phyloP scores from a whole-genome alignment of 2,888 invertebrate species.

The Lasioglossum malachurum region DNA sequence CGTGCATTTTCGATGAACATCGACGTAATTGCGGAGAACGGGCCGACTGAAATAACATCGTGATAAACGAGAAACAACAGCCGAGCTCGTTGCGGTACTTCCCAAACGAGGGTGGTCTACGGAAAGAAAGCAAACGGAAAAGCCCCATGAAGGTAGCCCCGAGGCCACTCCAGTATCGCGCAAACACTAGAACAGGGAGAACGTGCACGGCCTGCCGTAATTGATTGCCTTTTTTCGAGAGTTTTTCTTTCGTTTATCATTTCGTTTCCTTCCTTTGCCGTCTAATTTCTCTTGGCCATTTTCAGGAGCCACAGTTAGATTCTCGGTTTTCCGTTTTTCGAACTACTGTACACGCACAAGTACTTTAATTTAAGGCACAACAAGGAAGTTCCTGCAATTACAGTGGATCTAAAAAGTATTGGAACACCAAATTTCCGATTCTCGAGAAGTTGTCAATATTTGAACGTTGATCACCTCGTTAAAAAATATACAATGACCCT shows the following conservation, averaged over 20 bases:
- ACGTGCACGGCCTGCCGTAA: slow-evolving; percentile 70
- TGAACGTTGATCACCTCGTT: too few species aligned
- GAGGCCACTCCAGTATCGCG: slow-evolving; percentile 71
- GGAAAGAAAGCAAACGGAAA: slow-evolving; percentile 73
- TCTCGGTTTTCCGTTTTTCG: not conserved
- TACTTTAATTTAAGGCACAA: not conserved
- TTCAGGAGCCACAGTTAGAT: not conserved
- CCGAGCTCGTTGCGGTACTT: slow-evolving; percentile 32
- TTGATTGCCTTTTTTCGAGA: slow-evolving; percentile 77
- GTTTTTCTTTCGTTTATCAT: slow-evolving; percentile 47
- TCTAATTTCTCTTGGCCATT: not conserved
- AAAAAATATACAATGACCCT: too few species aligned
- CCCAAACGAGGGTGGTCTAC: slow-evolving; percentile 54
- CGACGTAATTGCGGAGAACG: slow-evolving; percentile 41
- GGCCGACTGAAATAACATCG: slow-evolving; percentile 72
- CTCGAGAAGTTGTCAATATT: too few species aligned
- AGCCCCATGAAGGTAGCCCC: slow-evolving; percentile 62
- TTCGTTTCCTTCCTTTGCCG: not conserved
- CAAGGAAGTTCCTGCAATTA: not conserved
- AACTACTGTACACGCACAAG: not conserved
- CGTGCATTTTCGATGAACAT: slow-evolving; percentile 47
- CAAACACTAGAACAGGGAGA: slow-evolving; percentile 75
- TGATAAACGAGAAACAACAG: slow-evolving; percentile 74
- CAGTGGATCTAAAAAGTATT: too few species aligned
- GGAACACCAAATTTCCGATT: too few species aligned